Conservation (phyloP, 2,797 vertebrate genomes). For the Anolis apletophallus region DNA sequence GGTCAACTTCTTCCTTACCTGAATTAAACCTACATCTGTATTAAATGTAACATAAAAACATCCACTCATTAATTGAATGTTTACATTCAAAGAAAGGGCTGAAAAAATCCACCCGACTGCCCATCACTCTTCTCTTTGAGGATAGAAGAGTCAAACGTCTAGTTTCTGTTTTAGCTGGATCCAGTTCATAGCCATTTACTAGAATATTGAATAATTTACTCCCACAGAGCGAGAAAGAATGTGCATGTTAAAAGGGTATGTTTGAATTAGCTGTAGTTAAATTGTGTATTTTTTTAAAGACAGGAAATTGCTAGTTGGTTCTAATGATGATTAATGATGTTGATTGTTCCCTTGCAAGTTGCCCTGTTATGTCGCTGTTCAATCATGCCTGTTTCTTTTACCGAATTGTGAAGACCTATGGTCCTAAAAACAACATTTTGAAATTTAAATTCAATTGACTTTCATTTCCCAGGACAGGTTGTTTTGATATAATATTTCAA, state of each 20-base stretch:
- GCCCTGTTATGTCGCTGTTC: not conserved
- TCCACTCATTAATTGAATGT: not conserved
- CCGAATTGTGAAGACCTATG: slow-evolving; percentile 10
- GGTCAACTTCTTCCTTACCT: not conserved
- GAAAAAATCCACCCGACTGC: not conserved
- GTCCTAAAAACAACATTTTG: not conserved
- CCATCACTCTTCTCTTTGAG: not conserved
- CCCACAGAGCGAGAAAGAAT: not conserved
- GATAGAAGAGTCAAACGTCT: not conserved
- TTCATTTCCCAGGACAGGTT: not conserved
- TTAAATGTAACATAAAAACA: not conserved
- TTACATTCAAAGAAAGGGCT: not conserved
- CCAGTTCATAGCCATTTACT: not conserved
- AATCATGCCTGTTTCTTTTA: slow-evolving; percentile 7
- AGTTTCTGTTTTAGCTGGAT: not conserved
- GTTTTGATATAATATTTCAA: no score
- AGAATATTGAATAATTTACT: not conserved
- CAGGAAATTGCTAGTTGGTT: not conserved
- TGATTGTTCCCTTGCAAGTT: not conserved
- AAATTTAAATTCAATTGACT: not conserved
- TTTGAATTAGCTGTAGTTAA: not conserved
- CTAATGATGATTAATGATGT: slow-evolving; percentile 24
- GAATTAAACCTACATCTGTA: not conserved
- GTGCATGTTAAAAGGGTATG: not conserved
- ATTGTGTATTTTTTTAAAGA: not conserved